phyloP scores from a whole-genome alignment of 2,888 invertebrate genomes.

The Mythimna impura region DNA sequence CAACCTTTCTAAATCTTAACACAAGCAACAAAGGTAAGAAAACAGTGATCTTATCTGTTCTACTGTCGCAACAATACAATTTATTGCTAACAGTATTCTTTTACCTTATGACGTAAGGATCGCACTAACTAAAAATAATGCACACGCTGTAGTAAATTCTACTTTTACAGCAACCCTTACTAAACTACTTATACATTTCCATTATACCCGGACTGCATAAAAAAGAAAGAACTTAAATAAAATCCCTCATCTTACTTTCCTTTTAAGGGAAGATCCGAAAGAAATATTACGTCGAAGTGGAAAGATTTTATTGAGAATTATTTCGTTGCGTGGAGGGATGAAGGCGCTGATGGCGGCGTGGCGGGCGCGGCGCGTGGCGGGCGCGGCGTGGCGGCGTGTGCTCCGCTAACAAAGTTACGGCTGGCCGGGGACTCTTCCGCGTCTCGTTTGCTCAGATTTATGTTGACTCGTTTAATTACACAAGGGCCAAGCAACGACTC shows the following conservation, averaged over 20 bases:
- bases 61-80: slow-evolving; percentile 23
- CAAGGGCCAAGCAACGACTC: slow-evolving; percentile 64
- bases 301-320: slow-evolving; percentile 69
- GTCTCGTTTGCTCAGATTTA: slow-evolving; percentile 77
- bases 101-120: slow-evolving; percentile 16
- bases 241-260: slow-evolving; percentile 56
- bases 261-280: slow-evolving; percentile 51
- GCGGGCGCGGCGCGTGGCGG: slow-evolving; percentile 55
- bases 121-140: slow-evolving; percentile 25
- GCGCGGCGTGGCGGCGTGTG: slow-evolving; percentile 55
- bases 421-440: slow-evolving; percentile 75
- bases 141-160: slow-evolving; percentile 24
- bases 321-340: slow-evolving; percentile 58
- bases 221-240: slow-evolving; percentile 55
- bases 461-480: slow-evolving; percentile 80
- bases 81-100: background rate
- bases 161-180: slow-evolving; percentile 39
- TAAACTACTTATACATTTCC: slow-evolving; percentile 52
- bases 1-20: slow-evolving; percentile 52
- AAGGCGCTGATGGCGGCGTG: slow-evolving; percentile 33
- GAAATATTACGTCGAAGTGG: slow-evolving; percentile 48
- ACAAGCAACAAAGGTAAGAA: slow-evolving; percentile 23
- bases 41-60: slow-evolving; percentile 31
- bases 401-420: slow-evolving; percentile 79
- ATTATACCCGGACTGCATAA: slow-evolving; percentile 47